phyloP scores from a whole-genome alignment of 1,140 invertebrate genomes.

The Aphis gossypii region DNA sequence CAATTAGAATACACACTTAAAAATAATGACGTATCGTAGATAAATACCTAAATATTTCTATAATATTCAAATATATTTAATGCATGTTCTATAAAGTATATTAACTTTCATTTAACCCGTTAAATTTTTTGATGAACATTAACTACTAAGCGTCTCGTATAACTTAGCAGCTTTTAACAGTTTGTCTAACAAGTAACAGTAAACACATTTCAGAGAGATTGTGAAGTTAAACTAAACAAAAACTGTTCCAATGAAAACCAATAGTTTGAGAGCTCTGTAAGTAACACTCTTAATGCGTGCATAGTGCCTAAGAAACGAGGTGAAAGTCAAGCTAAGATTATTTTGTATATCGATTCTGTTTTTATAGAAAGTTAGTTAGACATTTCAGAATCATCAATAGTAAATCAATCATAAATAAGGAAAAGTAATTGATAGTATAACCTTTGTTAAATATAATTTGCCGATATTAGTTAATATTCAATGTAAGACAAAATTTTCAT shows the following conservation, averaged over 20 bases:
- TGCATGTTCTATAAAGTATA: background rate
- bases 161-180: background rate
- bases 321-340: background rate
- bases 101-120: background rate
- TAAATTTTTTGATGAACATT: background rate
- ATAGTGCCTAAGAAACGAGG: background rate
- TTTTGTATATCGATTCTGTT: background rate
- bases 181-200: background rate
- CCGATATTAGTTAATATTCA: background rate
- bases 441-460: background rate
- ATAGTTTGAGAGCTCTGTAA: background rate
- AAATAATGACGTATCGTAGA: background rate
- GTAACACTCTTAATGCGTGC: background rate
- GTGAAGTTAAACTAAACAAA: background rate
- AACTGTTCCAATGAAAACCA: background rate
- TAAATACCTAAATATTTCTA: too few relatives aligned
- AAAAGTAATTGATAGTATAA: background rate
- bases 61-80: background rate
- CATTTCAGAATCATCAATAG: background rate
- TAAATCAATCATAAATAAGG: background rate
- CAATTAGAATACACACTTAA: background rate
- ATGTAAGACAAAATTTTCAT: background rate
- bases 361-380: background rate
- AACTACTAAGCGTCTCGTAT: background rate
- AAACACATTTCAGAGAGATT: background rate